Evolutionary conservation across 2,888 invertebrate species (phyloP), one percentile per base, ranked within the genome.

Genomic region (Temnothorax rugatulus): DNA sequence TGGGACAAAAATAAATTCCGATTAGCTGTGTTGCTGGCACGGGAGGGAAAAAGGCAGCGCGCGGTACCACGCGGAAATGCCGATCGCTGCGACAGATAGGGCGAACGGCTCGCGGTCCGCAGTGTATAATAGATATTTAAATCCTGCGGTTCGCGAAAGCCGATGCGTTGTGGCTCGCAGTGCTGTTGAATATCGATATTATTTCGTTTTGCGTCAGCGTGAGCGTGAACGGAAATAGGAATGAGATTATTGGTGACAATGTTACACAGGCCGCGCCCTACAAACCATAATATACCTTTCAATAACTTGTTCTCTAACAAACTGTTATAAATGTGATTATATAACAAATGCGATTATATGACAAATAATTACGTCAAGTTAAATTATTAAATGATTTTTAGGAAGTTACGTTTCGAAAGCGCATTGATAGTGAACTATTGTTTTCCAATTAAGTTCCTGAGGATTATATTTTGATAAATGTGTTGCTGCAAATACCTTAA

Each of bases 121-220:
- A 82, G 85, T 86, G 87, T 88, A 91, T 93, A 92, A 93, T 92
- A 91, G 92, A 92, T 93, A 93, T 93, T 93, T 93, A 93, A 93
- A 93, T 93, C 91, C 87, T 88, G 92, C 88, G 92, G 92, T 89
- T 88, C 84, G 87, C 88, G 86, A 91, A 90, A 91, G 88, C 82
- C 77, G 76, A 86, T 77, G 76, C 81, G 76, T 83, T 76, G 84
- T 66, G 85, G 82, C 64, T 85, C 86, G 84, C 82, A 82, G 86
- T 91, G 89, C 91, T 91, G 91, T 90, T 90, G 91, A 82, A 87
- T 91, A 91, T 91, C 90, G 92, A 91, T 91, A 90, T 90, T 91
- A 91, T 92, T 92, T 92, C 91, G 91, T 91, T 89, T 88, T 89
- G 87, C 77, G 21, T 41, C 73, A 73, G 11, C 15, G 54, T 15